Conservation (phyloP, 2,888 invertebrate genomes). For the Neocrepidodera transversa region DNA sequence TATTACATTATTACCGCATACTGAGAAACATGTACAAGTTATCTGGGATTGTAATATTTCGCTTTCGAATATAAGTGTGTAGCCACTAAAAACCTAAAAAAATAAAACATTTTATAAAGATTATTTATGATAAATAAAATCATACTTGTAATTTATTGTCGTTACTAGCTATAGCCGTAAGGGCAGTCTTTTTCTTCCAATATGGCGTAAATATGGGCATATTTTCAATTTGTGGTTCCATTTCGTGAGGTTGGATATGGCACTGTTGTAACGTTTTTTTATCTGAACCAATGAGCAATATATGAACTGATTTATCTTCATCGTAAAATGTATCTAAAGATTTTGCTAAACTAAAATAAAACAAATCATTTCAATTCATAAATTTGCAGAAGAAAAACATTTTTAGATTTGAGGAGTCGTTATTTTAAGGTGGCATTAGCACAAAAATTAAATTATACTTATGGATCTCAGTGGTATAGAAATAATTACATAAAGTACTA, state of each 20-base stretch:
- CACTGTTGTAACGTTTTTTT: slow-evolving; percentile 53
- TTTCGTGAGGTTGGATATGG: slow-evolving; percentile 48
- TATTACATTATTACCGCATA: slow-evolving; percentile 51
- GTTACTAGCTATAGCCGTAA: slow-evolving; percentile 44
- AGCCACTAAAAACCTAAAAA: slow-evolving; percentile 44
- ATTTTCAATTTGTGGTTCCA: slow-evolving; percentile 39
- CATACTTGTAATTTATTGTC: slow-evolving; percentile 49
- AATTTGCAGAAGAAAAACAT: too few species aligned
- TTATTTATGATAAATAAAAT: too few species aligned
- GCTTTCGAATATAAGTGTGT: slow-evolving; percentile 48
- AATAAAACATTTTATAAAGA: not conserved
- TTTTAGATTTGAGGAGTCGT: too few species aligned
- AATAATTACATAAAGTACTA: too few species aligned
- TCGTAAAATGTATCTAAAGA: slow-evolving; percentile 52
- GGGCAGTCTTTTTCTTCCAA: slow-evolving; percentile 44
- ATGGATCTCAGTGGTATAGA: too few species aligned
- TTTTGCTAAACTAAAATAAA: slow-evolving; percentile 48
- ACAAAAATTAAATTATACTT: too few species aligned
- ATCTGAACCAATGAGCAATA: slow-evolving; percentile 52
- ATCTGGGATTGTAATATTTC: slow-evolving; percentile 41
- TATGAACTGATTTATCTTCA: slow-evolving; percentile 50
- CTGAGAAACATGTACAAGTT: slow-evolving; percentile 50
- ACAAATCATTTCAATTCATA: too few species aligned
- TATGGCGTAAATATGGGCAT: slow-evolving; percentile 45
- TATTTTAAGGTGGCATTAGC: too few species aligned